Conservation (phyloP, 2,113 vertebrate genomes). For the Rhea americana region DNA sequence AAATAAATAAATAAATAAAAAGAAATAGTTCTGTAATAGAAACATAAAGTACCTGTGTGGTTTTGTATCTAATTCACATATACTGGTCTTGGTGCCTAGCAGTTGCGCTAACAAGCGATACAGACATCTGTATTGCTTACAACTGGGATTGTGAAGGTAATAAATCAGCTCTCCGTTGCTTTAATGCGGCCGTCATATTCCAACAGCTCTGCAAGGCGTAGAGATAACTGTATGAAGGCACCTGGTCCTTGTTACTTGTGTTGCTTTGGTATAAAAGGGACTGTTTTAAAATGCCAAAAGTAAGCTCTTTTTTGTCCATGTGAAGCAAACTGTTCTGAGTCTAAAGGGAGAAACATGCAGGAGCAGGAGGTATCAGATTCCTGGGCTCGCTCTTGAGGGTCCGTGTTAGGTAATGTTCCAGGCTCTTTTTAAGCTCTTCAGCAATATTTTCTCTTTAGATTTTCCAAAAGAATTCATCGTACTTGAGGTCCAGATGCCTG, state of each 20-base stretch:
- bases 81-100: neutral
- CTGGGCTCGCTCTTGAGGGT: neutral
- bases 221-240: neutral
- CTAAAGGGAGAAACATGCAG: neutral
- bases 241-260: neutral
- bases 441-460: neutral
- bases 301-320: neutral
- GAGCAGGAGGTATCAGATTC: neutral
- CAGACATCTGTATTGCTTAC: too few species aligned
- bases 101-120: neutral
- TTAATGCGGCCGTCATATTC: neutral
- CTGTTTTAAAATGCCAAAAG: neutral
- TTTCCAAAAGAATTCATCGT: neutral
- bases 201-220: neutral
- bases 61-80: neutral
- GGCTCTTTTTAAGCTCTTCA: neutral
- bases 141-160: too few species aligned
- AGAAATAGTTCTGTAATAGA: neutral
- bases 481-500: neutral
- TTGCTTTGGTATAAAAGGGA: neutral
- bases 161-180: neutral
- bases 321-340: neutral
- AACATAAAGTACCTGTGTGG: neutral
- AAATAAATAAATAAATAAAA: too few species aligned
- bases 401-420: neutral